Evolutionary conservation across 2,888 invertebrate species (phyloP).

Genomic region (Clepsis dumicolana): DNA sequence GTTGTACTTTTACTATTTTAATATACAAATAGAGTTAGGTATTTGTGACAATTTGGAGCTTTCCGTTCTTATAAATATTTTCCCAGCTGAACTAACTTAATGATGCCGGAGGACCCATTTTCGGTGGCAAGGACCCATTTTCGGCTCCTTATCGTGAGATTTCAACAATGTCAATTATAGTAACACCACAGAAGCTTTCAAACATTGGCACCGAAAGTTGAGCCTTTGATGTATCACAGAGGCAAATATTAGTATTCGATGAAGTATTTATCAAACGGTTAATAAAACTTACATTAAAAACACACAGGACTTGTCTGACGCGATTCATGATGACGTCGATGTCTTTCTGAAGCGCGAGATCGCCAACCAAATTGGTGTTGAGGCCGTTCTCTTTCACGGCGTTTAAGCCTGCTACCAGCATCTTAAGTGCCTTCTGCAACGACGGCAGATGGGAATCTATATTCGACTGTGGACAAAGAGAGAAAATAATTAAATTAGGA

Average conservation of each 20-base stretch:
- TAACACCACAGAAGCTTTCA: too few species aligned
- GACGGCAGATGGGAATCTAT: slow-evolving; percentile 80
- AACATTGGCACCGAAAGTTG: too few species aligned
- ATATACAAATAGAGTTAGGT: too few species aligned
- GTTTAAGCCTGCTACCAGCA: slow-evolving; percentile 89
- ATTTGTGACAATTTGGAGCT: too few species aligned
- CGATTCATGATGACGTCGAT: slow-evolving; percentile 87
- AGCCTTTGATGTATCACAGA: too few species aligned
- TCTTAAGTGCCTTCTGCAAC: slow-evolving; percentile 89
- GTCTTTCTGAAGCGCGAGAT: slow-evolving; percentile 68
- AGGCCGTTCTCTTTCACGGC: slow-evolving; percentile 88
- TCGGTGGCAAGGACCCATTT: too few species aligned
- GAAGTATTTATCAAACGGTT: slow-evolving; percentile 21
- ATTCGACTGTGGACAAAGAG: slow-evolving; percentile 65
- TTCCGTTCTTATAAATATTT: too few species aligned
- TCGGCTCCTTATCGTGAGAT: too few species aligned
- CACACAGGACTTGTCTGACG: slow-evolving; percentile 88
- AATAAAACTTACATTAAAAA: slow-evolving; percentile 85
- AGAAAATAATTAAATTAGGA: slow-evolving; percentile 2
- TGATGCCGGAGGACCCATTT: too few species aligned
- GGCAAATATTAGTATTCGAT: not conserved
- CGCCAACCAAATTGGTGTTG: slow-evolving; percentile 64
- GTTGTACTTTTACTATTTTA: too few species aligned
- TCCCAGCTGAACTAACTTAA: too few species aligned
- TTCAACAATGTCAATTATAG: too few species aligned